Evolutionary conservation across 2,888 invertebrate genomes (phyloP), one percentile per base, ranked within the genome.

Genomic region (Cosmia pyralina): DNA sequence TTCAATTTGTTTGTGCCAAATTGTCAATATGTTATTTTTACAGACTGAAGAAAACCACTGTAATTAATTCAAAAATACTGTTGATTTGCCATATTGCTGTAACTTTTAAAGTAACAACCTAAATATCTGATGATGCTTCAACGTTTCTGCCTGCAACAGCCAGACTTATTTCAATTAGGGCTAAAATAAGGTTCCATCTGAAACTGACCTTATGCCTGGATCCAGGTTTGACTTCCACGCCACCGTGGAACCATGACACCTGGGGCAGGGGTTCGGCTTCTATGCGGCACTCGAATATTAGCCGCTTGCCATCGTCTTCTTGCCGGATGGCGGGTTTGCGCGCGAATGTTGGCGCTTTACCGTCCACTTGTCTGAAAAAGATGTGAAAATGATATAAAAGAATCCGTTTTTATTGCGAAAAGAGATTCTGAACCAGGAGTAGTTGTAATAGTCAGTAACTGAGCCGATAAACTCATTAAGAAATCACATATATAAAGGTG

Each of bases 291-390:
- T 99, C 99, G 96, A 99, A 99, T 89, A 99, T 97, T 88, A 99
- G 96, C 93, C 98, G 97, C 96, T 98, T 98, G 89, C 99, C 99
- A 95, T 99, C 99, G 95, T 99, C 99, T 95, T 99, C 99, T 96
- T 99, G 99, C 93, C 99, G 97, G 95, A 99, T 99, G 89, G 99
- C 98, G 82, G 99, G 99, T 96, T 99, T 99, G 97, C 99, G 99
- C 96, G 99, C 98, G 97, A 99, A 99, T 92, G 99, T 99, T 92
- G 99, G 99, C 96, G 99, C 99, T 95, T 98, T 98, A 93, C 99
- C 99, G 97, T 99, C 99, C 97, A 99, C 98, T 98, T 99, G 99
- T 97, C 99, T 99, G 96, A 17, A 95, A 78, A 55, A 0, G 22
- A 48, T 1, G 8, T 63, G 0, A 60, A n/a, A n/a, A 77, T 38